Percentiles rank a stretch among this genome's conserved stretches.
Conservation (phyloP, 92 coral and sea anemone genomes). For the Pocillopora grandis region DNA sequence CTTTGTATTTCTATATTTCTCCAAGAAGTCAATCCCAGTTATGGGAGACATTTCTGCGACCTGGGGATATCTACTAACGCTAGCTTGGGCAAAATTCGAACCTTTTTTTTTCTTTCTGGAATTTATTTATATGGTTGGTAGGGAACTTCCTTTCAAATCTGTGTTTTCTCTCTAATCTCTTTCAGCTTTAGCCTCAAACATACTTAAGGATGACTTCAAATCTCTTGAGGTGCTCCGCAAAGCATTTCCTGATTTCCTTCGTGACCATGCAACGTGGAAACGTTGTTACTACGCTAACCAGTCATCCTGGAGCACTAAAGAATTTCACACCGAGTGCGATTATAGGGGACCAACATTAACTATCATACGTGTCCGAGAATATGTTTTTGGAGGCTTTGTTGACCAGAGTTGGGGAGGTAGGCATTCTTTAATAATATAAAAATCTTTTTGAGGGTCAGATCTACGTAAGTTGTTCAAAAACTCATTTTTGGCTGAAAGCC, state of each 20-base stretch:
- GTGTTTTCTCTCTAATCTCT: no score
- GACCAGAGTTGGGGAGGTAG: slow-evolving; percentile 76
- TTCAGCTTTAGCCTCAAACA: slow-evolving; percentile 52
- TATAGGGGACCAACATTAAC: slow-evolving; percentile 57
- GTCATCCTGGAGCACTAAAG: slow-evolving; percentile 48
- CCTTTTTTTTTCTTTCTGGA: no score
- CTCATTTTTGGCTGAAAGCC: no score
- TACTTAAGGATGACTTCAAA: slow-evolving; percentile 49
- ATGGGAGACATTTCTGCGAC: no score
- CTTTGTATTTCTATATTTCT: no score
- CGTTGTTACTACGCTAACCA: slow-evolving; percentile 57
- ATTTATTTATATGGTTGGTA: no score
- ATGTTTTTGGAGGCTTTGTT: slow-evolving; percentile 62
- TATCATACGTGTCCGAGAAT: slow-evolving; percentile 46
- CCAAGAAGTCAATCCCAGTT: no score
- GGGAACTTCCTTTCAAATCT: no score
- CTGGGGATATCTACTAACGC: no score
- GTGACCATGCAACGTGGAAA: slow-evolving; percentile 53
- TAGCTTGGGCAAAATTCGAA: no score
- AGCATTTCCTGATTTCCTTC: slow-evolving; percentile 39
- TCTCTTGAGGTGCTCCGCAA: slow-evolving; percentile 33
- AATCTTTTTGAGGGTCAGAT: no score
- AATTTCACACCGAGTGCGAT: slow-evolving; percentile 54
- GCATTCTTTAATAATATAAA: neutral
- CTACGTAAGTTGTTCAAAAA: no score